Evolutionary conservation across 2,797 vertebrate genomes (phyloP), one percentile per base, ranked within the genome.

Genomic region (Trachops cirrhosus): DNA sequence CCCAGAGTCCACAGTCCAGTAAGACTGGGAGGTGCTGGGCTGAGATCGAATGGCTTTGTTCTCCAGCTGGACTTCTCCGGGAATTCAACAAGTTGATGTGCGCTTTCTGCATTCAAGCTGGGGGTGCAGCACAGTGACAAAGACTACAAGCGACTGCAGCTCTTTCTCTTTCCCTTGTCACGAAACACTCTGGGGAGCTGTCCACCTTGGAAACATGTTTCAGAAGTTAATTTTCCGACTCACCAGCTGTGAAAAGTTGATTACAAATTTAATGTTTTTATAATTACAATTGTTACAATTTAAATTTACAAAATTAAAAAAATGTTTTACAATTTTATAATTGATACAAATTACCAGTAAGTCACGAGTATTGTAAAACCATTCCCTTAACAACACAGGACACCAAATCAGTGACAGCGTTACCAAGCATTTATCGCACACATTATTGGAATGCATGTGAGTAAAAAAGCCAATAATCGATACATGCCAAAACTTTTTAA

Each of bases 321-420:
- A 75, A 70, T 52, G n/a, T 57, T 86, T 67, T 48, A 77, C 12
- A 84, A 52, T 85, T 74, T 79, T 80, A 84, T 9, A 94, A 48
- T 37, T 91, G 54, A 44, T 73, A 91, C 64, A 91, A 97, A 91
- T 44, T 71, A 89, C 59, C 50, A 94, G 62, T 84, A 80, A 75
- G 67, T 79, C 57, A 75, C 80, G 19, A 15, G 5, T 50, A 52
- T 18, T 84, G 7, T 70, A 90, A 92, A 93, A 94, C 21, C n/a
- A 94, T 68, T 19, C 12, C 37, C 12, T 89, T 68, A 92, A 70
- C 39, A 71, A 92, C 24, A 75, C 0, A 94, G n/a, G n/a, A 54
- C 14, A 79, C 32, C 39, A 68, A 78, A 84, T 46, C 32, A 34
- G n/a, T 67, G 48, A 86, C 9, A 94, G 59, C 21, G 67, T 22